Evolutionary conservation across 2,113 vertebrate genomes (phyloP).

Genomic region (Platichthys flesus): DNA sequence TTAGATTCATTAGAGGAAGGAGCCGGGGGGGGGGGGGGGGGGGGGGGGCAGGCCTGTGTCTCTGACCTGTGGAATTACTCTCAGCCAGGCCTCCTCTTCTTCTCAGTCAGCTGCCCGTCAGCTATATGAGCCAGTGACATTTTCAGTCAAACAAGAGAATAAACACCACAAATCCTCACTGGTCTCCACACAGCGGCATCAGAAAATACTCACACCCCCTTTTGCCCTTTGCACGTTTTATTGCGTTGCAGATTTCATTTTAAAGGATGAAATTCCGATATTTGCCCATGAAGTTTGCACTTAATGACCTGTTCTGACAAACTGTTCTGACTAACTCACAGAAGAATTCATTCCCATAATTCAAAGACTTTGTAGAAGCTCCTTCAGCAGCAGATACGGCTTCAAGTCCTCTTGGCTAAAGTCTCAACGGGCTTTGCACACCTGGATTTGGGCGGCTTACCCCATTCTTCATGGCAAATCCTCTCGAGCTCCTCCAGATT

Average conservation of each 20-base stretch:
- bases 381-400: neutral
- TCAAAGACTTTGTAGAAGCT: neutral
- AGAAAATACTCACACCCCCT: neutral
- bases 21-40: conserved; percentile 23
- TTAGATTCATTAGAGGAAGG: conserved; percentile 76
- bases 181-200: neutral
- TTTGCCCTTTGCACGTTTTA: neutral
- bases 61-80: conserved; percentile 68
- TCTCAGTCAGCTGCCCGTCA: conserved; percentile 30
- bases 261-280: neutral
- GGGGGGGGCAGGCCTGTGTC: conserved; percentile 51
- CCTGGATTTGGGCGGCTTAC: neutral
- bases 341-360: neutral
- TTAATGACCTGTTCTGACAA: neutral
- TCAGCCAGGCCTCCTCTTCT: conserved; percentile 15
- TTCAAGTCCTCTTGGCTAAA: neutral
- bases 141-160: conserved; percentile 7
- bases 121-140: conserved; percentile 8
- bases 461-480: neutral
- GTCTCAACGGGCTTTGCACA: neutral
- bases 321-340: neutral
- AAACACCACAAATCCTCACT: neutral
- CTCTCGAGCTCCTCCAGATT: neutral
- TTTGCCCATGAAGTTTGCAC: neutral
- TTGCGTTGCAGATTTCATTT: neutral